Conservation (phyloP, 1,140 invertebrate genomes). For the Mactra quadrangularis region DNA sequence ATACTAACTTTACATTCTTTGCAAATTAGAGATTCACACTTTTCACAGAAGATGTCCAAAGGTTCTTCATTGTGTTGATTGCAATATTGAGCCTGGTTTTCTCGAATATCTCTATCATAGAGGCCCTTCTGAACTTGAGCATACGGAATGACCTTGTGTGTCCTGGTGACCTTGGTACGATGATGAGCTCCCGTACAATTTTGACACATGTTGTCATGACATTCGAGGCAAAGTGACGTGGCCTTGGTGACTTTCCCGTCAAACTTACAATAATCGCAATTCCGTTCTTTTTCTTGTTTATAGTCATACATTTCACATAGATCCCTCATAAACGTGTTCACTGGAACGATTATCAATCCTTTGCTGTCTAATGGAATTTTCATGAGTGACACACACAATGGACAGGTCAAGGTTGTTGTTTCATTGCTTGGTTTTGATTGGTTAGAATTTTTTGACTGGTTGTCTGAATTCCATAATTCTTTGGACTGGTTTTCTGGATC, state of each 20-base stretch:
- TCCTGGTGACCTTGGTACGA: slow-evolving; percentile 77
- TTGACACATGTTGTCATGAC: slow-evolving; percentile 78
- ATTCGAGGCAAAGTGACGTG: slow-evolving; percentile 74
- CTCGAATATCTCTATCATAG: slow-evolving; percentile 78
- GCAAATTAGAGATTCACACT: slow-evolving; percentile 75
- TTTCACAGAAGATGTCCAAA: slow-evolving; percentile 71
- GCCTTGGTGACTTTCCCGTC: slow-evolving; percentile 68
- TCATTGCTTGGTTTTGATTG: neutral
- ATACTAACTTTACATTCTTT: slow-evolving; percentile 66
- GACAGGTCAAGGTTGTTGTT: slow-evolving; percentile 57
- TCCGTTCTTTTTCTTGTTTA: slow-evolving; percentile 67
- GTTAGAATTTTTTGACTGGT: slow-evolving; percentile 16
- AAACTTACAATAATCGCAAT: slow-evolving; percentile 79
- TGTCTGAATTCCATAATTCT: neutral
- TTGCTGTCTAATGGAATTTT: slow-evolving; percentile 38
- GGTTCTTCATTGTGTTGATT: slow-evolving; percentile 58
- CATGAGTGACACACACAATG: slow-evolving; percentile 65
- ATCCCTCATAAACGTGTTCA: slow-evolving; percentile 69
- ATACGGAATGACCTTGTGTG: slow-evolving; percentile 75
- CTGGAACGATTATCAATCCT: slow-evolving; percentile 35
- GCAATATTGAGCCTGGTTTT: slow-evolving; percentile 69
- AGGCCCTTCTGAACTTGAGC: slow-evolving; percentile 74
- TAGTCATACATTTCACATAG: slow-evolving; percentile 69
- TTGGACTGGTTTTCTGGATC: slow-evolving; percentile 44
- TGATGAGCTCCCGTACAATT: slow-evolving; percentile 75